phyloP scores from a whole-genome alignment of 2,797 vertebrate genomes.

The Centropyge bicolor region DNA sequence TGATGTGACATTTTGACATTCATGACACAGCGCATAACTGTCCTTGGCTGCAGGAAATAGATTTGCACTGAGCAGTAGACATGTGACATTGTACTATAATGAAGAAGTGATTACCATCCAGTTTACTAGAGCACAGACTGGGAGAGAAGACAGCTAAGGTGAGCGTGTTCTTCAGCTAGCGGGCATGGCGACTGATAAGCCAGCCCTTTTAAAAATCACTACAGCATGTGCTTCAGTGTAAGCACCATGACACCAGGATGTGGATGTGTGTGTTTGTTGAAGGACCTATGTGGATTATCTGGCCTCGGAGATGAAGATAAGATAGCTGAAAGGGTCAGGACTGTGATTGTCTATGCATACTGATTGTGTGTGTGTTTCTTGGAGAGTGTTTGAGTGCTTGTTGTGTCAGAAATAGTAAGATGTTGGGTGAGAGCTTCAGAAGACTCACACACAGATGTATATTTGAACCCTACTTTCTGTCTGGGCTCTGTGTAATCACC shows the following conservation, averaged over 20 bases:
- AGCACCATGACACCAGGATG: constrained; percentile 7
- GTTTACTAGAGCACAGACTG: constrained; percentile 32
- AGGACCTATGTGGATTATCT: constrained; percentile 76
- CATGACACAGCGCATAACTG: neutral
- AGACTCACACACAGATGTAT: neutral
- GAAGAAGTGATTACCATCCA: constrained; percentile 37
- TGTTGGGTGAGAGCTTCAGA: constrained; percentile 36
- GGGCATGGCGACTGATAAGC: constrained; percentile 61
- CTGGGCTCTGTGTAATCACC: constrained; percentile 52
- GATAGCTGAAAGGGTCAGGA: constrained; percentile 70
- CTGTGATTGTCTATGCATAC: constrained; percentile 69
- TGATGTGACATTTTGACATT: constrained; percentile 11
- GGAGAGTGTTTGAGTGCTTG: constrained; percentile 13
- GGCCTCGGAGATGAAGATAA: constrained; percentile 76
- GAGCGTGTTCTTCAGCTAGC: constrained; percentile 54
- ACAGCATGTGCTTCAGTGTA: constrained; percentile 14
- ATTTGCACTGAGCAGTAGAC: neutral
- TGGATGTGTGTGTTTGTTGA: constrained; percentile 53
- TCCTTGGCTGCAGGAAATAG: constrained; percentile 2
- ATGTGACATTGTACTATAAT: constrained; percentile 32
- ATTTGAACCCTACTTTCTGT: constrained; percentile 38
- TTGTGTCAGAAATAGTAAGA: constrained; percentile 40
- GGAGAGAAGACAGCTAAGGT: constrained; percentile 53
- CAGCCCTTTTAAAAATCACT: constrained; percentile 48
- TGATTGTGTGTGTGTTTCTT: constrained; percentile 60